Base-by-base conservation (phyloP, 2,888 invertebrate genomes). In the Perdita meconis region DNA sequence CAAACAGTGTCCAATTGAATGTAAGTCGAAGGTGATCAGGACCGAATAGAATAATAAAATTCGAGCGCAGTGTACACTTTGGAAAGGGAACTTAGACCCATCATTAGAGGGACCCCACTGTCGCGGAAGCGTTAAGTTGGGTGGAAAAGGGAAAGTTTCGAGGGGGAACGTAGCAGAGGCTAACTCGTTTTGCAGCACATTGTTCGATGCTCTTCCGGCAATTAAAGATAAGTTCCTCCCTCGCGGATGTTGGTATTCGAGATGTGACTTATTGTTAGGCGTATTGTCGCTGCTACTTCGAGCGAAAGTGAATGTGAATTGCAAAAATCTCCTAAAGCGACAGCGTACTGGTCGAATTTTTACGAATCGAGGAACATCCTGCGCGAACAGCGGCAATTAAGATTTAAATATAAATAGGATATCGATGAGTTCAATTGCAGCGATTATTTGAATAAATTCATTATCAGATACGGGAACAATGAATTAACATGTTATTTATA, bases 151-250 rank as follows among this genome's bases (percentile, higher is more conserved):
- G 50, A 70, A 70, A 70, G 70, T 70, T 70, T 47, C 47, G 10
- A 47, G 8, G 22, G n/a, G 63, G 40, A n/a, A n/a, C 24, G 47
- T 57, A 59, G 63, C 36, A 61, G 60, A 13, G 40, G 66, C 53
- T 68, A 71, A 67, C 65, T 70, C 80, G 59, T 74, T 68, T 70
- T 73, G 66, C 66, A 71, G 78, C 64, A 65, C 60, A 74, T 73
- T 78, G 76, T 83, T 78, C 80, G 75, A 64, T 72, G 76, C 69
- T 78, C 76, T 80, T 78, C 74, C 69, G 64, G 74, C 78, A 81
- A 84, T 84, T 81, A 76, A 70, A 80, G 74, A 55, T 56, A 74
- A 81, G 69, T 81, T 83, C 42, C 40, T 38, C 40, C 44, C 59
- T 26, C 22, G 30, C 36, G 56, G 44, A 56, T 42, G 34, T 56